Percentiles rank a stretch among this genome's conserved stretches.
Conservation (phyloP, 2,797 vertebrate species). For the Lepilemur septentrionalis region DNA sequence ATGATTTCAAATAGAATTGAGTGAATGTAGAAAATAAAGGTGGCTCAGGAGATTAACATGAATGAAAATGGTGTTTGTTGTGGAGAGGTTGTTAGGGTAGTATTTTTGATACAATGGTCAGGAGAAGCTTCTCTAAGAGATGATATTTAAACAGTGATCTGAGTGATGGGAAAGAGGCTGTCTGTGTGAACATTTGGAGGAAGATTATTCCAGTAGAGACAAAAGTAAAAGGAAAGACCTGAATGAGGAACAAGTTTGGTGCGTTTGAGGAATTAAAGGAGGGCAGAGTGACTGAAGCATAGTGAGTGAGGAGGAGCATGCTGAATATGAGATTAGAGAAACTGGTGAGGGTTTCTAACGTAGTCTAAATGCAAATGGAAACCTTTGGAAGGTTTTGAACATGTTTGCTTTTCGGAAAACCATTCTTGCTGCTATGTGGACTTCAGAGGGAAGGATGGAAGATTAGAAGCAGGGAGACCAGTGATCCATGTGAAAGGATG, state of each 20-base stretch:
- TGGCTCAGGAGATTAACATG: not conserved
- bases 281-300: not conserved
- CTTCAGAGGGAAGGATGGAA: not conserved
- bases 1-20: not conserved
- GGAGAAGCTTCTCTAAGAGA: not conserved
- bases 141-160: not conserved
- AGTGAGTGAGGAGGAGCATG: not conserved
- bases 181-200: not conserved
- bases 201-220: not conserved
- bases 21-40: not conserved
- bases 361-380: not conserved
- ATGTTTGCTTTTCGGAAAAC: constrained; percentile 12
- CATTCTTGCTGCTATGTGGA: not conserved
- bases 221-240: not conserved
- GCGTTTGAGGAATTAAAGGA: not conserved
- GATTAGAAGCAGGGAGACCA: not conserved
- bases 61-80: not conserved
- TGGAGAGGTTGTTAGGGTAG: not conserved
- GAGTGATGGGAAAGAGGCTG: not conserved
- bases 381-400: not conserved
- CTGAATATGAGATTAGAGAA: not conserved
- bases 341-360: not conserved
- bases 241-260: not conserved
- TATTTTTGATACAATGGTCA: not conserved
- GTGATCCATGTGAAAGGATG: not conserved